Evolutionary conservation across 2,797 vertebrate species (phyloP).

Genomic region (Gallirallus australis): DNA sequence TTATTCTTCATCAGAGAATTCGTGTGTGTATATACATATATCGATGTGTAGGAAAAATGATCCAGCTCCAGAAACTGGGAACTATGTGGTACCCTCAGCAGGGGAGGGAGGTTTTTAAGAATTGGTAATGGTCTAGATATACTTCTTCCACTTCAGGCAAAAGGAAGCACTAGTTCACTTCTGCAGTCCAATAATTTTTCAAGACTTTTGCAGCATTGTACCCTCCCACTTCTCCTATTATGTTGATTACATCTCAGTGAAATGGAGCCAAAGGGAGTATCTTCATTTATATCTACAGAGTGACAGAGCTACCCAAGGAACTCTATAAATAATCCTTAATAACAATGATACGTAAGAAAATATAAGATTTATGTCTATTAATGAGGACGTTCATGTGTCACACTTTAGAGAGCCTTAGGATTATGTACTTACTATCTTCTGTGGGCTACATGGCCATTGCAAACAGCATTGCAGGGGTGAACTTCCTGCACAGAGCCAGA

Average conservation of each 20-base stretch:
- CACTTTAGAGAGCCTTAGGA: neutral
- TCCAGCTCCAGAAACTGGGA: neutral
- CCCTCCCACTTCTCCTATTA: neutral
- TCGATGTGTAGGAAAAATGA: neutral
- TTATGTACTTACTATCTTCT: neutral
- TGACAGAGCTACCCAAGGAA: neutral
- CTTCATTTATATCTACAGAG: neutral
- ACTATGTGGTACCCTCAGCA: neutral
- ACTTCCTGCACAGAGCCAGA: neutral
- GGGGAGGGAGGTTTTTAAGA: neutral
- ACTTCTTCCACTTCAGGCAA: neutral
- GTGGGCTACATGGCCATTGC: neutral
- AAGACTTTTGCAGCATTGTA: neutral
- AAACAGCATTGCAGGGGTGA: neutral
- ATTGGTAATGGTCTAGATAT: neutral
- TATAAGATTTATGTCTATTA: neutral
- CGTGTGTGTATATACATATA: too few species aligned
- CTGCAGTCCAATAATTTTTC: neutral
- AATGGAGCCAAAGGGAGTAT: neutral
- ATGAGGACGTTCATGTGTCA: neutral
- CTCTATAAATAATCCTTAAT: neutral
- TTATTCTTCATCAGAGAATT: neutral
- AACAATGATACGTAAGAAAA: neutral
- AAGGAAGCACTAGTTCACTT: neutral
- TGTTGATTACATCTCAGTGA: neutral